Percentiles rank a stretch among this genome's conserved stretches.
phyloP scores from a whole-genome alignment of 1,140 invertebrate species.

The Asbolus verrucosus region DNA sequence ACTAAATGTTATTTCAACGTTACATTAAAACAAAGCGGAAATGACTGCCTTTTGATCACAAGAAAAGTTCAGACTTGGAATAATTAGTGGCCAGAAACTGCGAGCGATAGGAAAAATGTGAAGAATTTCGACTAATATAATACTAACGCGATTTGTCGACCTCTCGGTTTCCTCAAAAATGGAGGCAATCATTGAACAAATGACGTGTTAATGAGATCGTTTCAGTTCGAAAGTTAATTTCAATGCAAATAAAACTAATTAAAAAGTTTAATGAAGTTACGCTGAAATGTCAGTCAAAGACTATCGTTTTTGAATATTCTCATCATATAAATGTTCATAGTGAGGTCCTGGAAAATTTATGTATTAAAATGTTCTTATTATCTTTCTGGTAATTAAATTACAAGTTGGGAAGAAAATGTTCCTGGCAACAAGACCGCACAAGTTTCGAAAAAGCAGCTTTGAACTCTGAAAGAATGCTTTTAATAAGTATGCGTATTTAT shows the following conservation, averaged over 20 bases:
- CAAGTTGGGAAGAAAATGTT: slow-evolving; percentile 32
- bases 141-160: slow-evolving; percentile 9
- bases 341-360: slow-evolving; percentile 29
- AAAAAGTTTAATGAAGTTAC: slow-evolving; percentile 57
- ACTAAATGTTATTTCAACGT: too few relatives aligned
- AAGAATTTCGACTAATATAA: too few relatives aligned
- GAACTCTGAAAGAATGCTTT: slow-evolving; percentile 17
- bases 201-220: slow-evolving; percentile 39
- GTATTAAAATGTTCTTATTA: slow-evolving; percentile 43
- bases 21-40: too few relatives aligned
- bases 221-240: slow-evolving; percentile 50
- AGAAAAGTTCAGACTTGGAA: too few relatives aligned
- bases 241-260: slow-evolving; percentile 58
- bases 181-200: slow-evolving; percentile 39
- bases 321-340: slow-evolving; percentile 42
- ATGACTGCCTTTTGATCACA: too few relatives aligned
- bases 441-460: slow-evolving; percentile 21
- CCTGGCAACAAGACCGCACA: slow-evolving; percentile 8
- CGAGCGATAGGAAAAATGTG: too few relatives aligned
- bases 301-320: slow-evolving; percentile 42
- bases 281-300: slow-evolving; percentile 50
- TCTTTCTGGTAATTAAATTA: slow-evolving; percentile 43
- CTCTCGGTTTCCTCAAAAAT: neutral
- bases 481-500: slow-evolving; percentile 21
- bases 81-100: too few relatives aligned